Conservation (phyloP, 2,797 vertebrate genomes). For the Eulemur mongoz region DNA sequence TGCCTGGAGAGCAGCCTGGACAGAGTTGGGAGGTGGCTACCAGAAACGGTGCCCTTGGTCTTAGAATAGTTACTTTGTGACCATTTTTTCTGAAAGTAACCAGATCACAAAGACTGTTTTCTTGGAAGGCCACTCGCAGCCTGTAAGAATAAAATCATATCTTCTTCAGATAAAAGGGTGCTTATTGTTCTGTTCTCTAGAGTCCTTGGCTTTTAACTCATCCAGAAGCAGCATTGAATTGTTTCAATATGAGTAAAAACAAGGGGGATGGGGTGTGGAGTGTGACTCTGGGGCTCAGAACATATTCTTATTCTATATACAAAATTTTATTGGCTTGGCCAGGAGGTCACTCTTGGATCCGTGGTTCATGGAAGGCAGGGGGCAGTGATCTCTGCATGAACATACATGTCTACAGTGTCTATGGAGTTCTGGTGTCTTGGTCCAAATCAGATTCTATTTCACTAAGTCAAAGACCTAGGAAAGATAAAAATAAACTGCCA, state of each 20-base stretch:
- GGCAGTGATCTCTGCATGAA: background rate
- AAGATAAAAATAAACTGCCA: background rate
- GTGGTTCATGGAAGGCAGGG: background rate
- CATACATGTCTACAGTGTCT: background rate
- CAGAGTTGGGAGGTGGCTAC: background rate
- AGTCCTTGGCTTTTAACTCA: slow-evolving; percentile 12
- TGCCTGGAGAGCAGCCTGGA: background rate
- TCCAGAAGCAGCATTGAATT: background rate
- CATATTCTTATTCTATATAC: background rate
- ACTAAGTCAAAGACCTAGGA: background rate
- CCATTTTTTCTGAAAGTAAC: background rate
- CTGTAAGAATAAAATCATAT: background rate
- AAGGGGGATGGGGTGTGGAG: background rate
- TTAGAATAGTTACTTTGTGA: slow-evolving; percentile 3
- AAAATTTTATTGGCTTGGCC: background rate
- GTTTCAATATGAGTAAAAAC: background rate
- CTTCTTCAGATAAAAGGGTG: slow-evolving; percentile 16
- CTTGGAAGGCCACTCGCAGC: background rate
- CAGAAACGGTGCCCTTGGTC: background rate
- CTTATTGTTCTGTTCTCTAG: slow-evolving; percentile 23
- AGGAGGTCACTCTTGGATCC: background rate
- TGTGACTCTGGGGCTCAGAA: background rate
- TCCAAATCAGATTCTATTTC: background rate
- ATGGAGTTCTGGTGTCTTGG: background rate
- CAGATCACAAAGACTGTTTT: slow-evolving; percentile 21